These are phyloP conservation scores for Volucella zonaria DNA, from an alignment of 2,888 invertebrate genomes.

Conservation along the genomic window DNA sequence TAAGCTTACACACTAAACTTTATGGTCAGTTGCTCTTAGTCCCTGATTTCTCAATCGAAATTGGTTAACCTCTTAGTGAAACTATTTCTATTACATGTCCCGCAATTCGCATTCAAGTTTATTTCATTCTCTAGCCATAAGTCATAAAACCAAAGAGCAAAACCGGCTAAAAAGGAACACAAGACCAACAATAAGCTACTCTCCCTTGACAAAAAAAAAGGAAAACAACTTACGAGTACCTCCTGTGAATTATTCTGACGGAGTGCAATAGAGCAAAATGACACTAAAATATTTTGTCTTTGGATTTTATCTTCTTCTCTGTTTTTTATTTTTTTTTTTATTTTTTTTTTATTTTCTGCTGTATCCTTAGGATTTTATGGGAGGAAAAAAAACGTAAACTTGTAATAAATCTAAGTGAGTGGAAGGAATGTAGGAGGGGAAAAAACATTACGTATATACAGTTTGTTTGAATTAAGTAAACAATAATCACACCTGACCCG, in stretches of 20 bases:
- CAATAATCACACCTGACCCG: conserved; percentile 72
- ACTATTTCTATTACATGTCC: too few relatives aligned
- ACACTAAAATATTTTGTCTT: conserved; percentile 30
- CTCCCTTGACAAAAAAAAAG: not conserved
- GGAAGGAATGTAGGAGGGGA: conserved; percentile 18
- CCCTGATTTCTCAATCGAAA: too few relatives aligned
- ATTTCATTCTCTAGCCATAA: too few relatives aligned
- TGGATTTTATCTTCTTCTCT: conserved; percentile 2
- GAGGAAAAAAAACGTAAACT: conserved; percentile 42
- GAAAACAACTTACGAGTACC: conserved; percentile 18
- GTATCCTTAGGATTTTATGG: conserved; percentile 29
- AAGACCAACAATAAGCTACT: too few relatives aligned
- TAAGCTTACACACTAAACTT: too few relatives aligned
- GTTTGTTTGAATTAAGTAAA: conserved; percentile 53
- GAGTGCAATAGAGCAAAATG: conserved; percentile 54
- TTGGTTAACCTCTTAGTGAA: too few relatives aligned
- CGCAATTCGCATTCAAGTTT: too few relatives aligned
- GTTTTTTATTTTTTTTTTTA: conserved; percentile 16
- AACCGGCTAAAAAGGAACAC: not conserved
- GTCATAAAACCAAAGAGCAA: too few relatives aligned
- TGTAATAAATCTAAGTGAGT: conserved; percentile 63
- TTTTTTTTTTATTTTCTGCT: conserved; percentile 31
- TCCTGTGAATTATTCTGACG: conserved; percentile 50
- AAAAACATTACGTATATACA: conserved; percentile 3
- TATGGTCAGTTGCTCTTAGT: too few relatives aligned